Evolutionary conservation across 2,888 invertebrate genomes (phyloP).

Genomic region (Ecliptopera silaceata): DNA sequence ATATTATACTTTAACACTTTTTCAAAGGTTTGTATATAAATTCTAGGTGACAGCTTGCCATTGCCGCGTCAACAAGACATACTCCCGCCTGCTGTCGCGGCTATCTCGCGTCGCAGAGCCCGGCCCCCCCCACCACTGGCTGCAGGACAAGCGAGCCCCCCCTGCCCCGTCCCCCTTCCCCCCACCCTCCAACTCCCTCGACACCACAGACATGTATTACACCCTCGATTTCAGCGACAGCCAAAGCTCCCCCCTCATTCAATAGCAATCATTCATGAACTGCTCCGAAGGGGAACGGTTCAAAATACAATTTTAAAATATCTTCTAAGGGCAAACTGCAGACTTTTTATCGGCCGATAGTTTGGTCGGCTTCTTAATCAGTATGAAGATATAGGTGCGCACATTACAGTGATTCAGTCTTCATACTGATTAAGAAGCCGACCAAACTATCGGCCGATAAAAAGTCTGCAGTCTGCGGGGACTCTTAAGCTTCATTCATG

Average conservation of each 20-base stretch:
- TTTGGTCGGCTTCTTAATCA: too few relatives aligned
- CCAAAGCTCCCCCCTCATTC: slow-evolving; percentile 89
- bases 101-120: slow-evolving; percentile 68
- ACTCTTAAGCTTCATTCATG: too few relatives aligned
- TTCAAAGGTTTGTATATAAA: neutral
- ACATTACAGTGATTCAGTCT: too few relatives aligned
- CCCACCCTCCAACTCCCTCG: slow-evolving; percentile 77
- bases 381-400: too few relatives aligned
- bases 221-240: slow-evolving; percentile 90
- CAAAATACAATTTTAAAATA: slow-evolving; percentile 69
- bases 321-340: neutral
- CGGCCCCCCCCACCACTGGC: slow-evolving; percentile 81
- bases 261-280: slow-evolving; percentile 83
- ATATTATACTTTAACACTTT: neutral
- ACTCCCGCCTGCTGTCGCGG: slow-evolving; percentile 85
- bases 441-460: too few relatives aligned
- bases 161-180: slow-evolving; percentile 47
- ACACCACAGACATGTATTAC: slow-evolving; percentile 90
- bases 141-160: slow-evolving; percentile 80
- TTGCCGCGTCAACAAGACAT: slow-evolving; percentile 90
- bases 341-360: too few relatives aligned
- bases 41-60: slow-evolving; percentile 89
- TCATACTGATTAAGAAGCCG: too few relatives aligned
- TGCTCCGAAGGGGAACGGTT: slow-evolving; percentile 79
- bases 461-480: too few relatives aligned